Evolutionary conservation across 2,113 vertebrate species (phyloP).

Genomic region (Pseudorhombus dupliciocellatus): DNA sequence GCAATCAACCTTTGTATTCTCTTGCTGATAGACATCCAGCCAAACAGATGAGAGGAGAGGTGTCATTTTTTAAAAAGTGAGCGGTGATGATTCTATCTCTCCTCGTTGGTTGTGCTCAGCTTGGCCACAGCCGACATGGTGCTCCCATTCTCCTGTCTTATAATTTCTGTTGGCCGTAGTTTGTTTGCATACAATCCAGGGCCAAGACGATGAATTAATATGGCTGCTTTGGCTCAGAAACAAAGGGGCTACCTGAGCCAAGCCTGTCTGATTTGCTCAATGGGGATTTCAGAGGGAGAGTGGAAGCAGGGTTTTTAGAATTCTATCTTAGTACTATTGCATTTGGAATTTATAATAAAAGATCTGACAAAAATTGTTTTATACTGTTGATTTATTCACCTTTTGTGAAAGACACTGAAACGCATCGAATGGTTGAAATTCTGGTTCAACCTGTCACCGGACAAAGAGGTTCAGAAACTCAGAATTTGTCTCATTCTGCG

Average conservation of each 20-base stretch:
- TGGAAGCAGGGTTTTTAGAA: slow-evolving; percentile 21
- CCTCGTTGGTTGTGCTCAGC: slow-evolving; percentile 24
- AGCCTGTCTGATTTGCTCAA: slow-evolving; percentile 28
- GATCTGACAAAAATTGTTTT: background rate
- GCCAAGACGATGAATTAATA: slow-evolving; percentile 41
- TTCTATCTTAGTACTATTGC: slow-evolving; percentile 13
- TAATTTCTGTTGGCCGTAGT: slow-evolving; percentile 19
- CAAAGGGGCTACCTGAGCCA: slow-evolving; percentile 38
- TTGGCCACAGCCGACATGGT: background rate
- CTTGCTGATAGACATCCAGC: slow-evolving; percentile 52
- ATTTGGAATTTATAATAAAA: slow-evolving; percentile 11
- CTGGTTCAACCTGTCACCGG: no score
- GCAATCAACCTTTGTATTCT: slow-evolving; percentile 13
- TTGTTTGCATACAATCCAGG: slow-evolving; percentile 22
- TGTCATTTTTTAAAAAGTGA: slow-evolving; percentile 37
- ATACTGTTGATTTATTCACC: background rate
- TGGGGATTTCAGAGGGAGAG: slow-evolving; percentile 6
- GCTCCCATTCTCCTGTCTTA: slow-evolving; percentile 17
- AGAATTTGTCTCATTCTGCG: no score
- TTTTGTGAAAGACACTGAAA: background rate
- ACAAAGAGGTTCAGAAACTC: no score
- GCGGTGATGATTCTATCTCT: slow-evolving; percentile 29
- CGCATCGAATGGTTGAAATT: no score
- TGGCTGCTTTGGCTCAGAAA: slow-evolving; percentile 30
- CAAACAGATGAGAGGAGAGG: slow-evolving; percentile 39